These are phyloP conservation scores for Podiceps cristatus DNA, from an alignment of 2,113 vertebrate genomes.

Conservation along the genomic window DNA sequence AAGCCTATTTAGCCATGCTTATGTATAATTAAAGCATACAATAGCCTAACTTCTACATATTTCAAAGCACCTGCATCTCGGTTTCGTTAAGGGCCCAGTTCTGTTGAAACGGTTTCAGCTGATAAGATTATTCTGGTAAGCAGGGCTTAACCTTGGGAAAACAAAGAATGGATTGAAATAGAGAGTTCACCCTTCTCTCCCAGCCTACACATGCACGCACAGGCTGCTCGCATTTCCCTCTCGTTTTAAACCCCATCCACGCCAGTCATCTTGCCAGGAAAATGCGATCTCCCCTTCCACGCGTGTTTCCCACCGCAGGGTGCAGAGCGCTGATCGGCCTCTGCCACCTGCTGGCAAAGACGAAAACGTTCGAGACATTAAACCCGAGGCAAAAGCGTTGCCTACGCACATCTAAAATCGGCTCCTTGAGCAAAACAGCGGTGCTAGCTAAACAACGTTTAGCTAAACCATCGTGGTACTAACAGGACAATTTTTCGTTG, in stretches of 20 bases:
- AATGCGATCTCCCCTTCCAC: rapidly evolving
- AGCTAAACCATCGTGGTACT: neutral
- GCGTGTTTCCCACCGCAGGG: neutral
- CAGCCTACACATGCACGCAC: neutral
- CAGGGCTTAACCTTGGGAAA: constrained; percentile 57
- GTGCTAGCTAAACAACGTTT: too few relatives aligned
- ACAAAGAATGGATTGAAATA: constrained; percentile 38
- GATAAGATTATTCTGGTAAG: constrained; percentile 62
- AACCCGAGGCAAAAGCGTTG: rapidly evolving
- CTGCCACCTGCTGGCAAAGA: constrained; percentile 55
- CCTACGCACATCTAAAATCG: rapidly evolving
- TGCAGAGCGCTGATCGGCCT: neutral
- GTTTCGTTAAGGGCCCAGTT: neutral
- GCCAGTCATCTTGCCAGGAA: neutral
- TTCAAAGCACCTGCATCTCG: neutral
- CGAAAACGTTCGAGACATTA: neutral
- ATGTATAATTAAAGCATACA: neutral
- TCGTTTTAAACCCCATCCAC: neutral
- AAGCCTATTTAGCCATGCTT: neutral
- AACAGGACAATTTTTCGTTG: neutral
- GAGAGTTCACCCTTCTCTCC: neutral
- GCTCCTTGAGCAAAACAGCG: neutral
- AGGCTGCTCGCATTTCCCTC: neutral
- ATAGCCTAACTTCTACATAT: neutral
- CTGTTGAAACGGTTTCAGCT: constrained; percentile 11